Percentiles rank a stretch among this genome's conserved stretches.
Conservation (phyloP, 1,140 invertebrate species). For the Eulimnadia texana region DNA sequence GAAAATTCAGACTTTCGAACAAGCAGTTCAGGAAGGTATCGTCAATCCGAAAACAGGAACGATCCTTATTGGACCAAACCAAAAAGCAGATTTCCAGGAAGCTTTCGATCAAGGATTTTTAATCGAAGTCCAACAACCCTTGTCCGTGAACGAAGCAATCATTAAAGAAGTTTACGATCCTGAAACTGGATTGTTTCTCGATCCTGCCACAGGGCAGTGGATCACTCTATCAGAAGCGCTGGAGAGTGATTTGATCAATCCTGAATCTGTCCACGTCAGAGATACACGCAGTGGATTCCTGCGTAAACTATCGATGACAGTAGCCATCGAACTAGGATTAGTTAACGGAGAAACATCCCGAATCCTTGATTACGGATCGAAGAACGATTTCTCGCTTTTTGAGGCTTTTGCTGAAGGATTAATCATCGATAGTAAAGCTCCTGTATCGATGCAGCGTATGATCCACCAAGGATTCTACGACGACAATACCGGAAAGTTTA, state of each 20-base stretch:
- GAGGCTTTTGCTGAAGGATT: conserved; percentile 67
- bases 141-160: conserved; percentile 69
- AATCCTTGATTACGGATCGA: conserved; percentile 47
- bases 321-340: conserved; percentile 56
- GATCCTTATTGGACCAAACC: conserved; percentile 41
- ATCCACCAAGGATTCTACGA: conserved; percentile 75
- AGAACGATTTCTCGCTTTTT: conserved; percentile 52
- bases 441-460: conserved; percentile 68
- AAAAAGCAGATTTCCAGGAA: conserved; percentile 64
- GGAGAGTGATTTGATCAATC: conserved; percentile 55
- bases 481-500: conserved; percentile 60
- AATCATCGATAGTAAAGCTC: conserved; percentile 59
- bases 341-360: conserved; percentile 56
- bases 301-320: conserved; percentile 54
- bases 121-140: conserved; percentile 59
- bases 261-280: conserved; percentile 64
- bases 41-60: conserved; percentile 57
- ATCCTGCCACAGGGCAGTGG: conserved; percentile 56
- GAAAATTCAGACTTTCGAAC: conserved; percentile 58
- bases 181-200: conserved; percentile 55
- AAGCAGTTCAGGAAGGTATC: conserved; percentile 60
- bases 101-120: conserved; percentile 70
- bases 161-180: conserved; percentile 67
- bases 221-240: conserved; percentile 60
- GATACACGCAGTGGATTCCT: conserved; percentile 59